Base-by-base conservation (phyloP, 2,797 vertebrate species). In the Mus spretus region DNA sequence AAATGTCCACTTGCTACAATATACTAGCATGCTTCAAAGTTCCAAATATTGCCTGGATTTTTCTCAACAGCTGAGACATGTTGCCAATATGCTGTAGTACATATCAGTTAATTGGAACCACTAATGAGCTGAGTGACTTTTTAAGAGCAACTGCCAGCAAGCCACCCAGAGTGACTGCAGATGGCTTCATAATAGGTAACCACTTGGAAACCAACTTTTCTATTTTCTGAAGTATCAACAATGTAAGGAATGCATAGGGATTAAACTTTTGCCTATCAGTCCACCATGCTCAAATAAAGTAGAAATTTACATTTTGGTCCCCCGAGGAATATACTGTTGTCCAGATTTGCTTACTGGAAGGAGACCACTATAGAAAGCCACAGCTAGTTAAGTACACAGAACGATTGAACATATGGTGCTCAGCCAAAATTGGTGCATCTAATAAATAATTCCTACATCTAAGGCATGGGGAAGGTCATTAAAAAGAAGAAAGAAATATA, bases 111-210 rank as follows among this genome's bases (percentile, higher is more conserved):
- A 97, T 78, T 96, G 95, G 61, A 86, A 92, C 50, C 57, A 86
- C 63, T 96, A 94, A 97, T 92, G 90, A 97, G 74, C 67, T 93
- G 47, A 96, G 78, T 75, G 94, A 93, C 91, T 96, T 96, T 95
- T 93, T 90, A 96, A 90, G 78, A 91, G 55, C 87, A 96, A 91
- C 24, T 94, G 84, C 31, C 24, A 77, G n/a, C 34, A 90, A 72
- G 87, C 70, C 93, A 88, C 97, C 93, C 83, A 83, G 72, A 80
- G 95, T 94, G 93, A 93, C 0, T 92, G 61, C 96, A 97, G 95
- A 97, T 97, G 95, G 83, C 91, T 95, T 95, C 61, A 89, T 79
- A 97, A 96, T 59, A 95, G 44, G 77, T 86, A 96, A 72, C 40
- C 91, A 92, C 50, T 96, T 96, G 47, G 77, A 75, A 87, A 82